phyloP scores from a whole-genome alignment of 2,113 vertebrate species.

The Rhombomys opimus region DNA sequence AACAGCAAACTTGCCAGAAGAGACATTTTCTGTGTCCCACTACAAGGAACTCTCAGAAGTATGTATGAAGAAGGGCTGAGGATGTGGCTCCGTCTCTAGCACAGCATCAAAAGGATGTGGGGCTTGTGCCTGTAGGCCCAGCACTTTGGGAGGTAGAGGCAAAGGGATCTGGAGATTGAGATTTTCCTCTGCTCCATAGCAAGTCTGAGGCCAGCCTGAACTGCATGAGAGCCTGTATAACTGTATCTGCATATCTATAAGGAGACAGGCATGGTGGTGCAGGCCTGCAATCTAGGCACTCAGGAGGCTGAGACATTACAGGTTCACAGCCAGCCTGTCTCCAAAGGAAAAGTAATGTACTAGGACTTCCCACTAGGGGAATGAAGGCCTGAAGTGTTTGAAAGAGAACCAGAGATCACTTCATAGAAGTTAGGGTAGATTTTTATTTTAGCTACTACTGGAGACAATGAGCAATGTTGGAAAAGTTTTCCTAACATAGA shows the following conservation, averaged over 20 bases:
- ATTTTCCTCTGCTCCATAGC: background rate
- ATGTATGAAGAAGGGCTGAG: background rate
- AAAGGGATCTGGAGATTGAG: background rate
- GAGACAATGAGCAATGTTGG: constrained; percentile 65
- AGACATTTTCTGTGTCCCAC: constrained; percentile 6
- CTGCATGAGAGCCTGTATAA: background rate
- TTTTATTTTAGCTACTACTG: constrained; percentile 70
- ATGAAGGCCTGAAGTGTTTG: constrained; percentile 37
- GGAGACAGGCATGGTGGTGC: background rate
- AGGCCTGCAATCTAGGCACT: background rate
- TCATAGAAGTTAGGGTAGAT: constrained; percentile 55
- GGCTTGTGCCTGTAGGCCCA: background rate
- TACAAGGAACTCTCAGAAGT: constrained; percentile 40
- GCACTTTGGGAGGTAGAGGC: background rate
- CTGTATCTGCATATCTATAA: background rate
- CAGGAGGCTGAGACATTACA: background rate
- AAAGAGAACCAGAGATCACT: constrained; percentile 50
- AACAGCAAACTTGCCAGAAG: background rate
- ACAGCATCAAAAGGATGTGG: background rate
- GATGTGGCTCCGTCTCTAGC: background rate
- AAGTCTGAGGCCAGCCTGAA: background rate
- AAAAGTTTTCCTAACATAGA: constrained; percentile 60
- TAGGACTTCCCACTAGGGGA: background rate
- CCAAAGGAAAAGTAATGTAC: background rate
- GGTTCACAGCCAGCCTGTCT: background rate